Evolutionary conservation across 2,888 invertebrate genomes (phyloP).

Genomic region (Ischnus inquisitorius): DNA sequence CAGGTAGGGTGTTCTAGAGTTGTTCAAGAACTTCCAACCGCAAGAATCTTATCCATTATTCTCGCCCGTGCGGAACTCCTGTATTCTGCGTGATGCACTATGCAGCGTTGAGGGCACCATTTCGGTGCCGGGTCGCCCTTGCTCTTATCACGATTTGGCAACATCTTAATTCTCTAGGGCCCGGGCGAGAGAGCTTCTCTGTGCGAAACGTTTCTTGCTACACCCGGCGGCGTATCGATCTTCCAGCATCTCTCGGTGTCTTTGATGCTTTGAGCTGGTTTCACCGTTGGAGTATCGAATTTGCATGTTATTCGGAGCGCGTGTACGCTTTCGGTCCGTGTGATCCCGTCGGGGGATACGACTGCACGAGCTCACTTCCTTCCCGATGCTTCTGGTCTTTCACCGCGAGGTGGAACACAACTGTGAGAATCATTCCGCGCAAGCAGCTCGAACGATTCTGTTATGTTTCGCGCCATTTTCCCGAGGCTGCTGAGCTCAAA

Average conservation of each 20-base stretch:
- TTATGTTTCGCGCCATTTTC: conserved; percentile 5
- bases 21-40: neutral
- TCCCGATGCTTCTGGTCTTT: conserved; percentile 18
- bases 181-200: conserved; percentile 23
- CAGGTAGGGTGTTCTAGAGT: neutral
- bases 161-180: conserved; percentile 47
- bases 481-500: conserved; percentile 7
- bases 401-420: neutral
- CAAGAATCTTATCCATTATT: neutral
- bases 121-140: neutral
- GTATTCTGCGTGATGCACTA: conserved; percentile 40
- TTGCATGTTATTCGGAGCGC: conserved; percentile 80
- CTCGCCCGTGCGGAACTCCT: neutral
- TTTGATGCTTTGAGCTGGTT: conserved; percentile 74
- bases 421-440: neutral
- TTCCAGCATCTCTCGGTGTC: conserved; percentile 52
- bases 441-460: neutral
- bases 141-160: conserved; percentile 60
- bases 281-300: conserved; percentile 76
- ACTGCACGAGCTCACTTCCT: conserved; percentile 49
- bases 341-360: conserved; percentile 30
- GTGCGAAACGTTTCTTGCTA: neutral
- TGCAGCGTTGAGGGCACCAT: conserved; percentile 33
- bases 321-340: conserved; percentile 69
- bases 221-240: conserved; percentile 4